Conservation (phyloP, 1,140 invertebrate genomes). For the Drosophila pandora region DNA sequence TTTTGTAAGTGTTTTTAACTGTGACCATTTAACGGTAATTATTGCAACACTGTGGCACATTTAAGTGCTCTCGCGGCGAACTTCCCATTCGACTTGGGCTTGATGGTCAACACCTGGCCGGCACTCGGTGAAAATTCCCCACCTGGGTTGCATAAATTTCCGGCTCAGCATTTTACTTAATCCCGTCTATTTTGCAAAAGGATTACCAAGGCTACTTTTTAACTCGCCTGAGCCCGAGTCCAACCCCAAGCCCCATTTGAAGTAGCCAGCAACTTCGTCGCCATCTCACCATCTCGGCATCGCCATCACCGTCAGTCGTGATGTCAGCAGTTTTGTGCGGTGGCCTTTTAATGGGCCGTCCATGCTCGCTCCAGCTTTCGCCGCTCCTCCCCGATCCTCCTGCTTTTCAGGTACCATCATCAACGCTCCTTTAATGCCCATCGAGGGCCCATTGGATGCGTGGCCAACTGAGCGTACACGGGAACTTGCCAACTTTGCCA, state of each 20-base stretch:
- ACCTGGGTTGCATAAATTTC: conserved; percentile 76
- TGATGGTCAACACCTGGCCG: conserved; percentile 50
- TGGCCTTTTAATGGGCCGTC: conserved; percentile 68
- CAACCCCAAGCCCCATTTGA: conserved; percentile 2
- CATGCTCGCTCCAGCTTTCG: not conserved
- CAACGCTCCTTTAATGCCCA: conserved; percentile 59
- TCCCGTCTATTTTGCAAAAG: conserved; percentile 80
- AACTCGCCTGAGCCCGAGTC: conserved; percentile 53
- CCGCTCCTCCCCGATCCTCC: not conserved
- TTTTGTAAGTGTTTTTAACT: conserved; percentile 70
- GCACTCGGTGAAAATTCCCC: conserved; percentile 18
- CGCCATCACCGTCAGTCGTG: conserved; percentile 38
- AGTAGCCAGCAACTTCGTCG: conserved; percentile 28
- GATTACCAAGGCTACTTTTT: conserved; percentile 82
- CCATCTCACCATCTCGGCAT: conserved; percentile 5
- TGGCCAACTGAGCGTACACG: conserved; percentile 65
- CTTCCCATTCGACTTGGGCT: conserved; percentile 22
- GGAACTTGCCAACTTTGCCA: conserved; percentile 52
- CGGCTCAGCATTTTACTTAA: conserved; percentile 76
- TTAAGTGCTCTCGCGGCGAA: conserved; percentile 59
- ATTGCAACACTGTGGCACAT: conserved; percentile 82
- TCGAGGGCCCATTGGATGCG: conserved; percentile 77
- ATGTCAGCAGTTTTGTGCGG: conserved; percentile 79
- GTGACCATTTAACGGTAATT: conserved; percentile 79
- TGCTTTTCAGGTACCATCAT: conserved; percentile 11